phyloP scores from a whole-genome alignment of 2,797 vertebrate genomes.

The Rhinatrema bivittatum region DNA sequence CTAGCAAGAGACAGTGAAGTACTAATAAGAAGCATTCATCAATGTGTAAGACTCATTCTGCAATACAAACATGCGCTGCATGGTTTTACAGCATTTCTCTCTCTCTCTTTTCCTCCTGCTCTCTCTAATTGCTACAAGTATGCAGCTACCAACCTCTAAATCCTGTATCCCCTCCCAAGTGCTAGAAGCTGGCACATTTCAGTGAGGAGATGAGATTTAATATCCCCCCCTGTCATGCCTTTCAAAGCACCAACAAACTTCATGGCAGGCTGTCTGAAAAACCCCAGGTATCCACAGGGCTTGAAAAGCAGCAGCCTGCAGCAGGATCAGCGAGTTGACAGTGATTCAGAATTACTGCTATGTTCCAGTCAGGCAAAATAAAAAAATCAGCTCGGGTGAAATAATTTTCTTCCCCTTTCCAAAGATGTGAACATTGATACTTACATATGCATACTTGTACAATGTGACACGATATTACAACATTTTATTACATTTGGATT shows the following conservation, averaged over 20 bases:
- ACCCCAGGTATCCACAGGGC: background rate
- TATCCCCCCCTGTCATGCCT: background rate
- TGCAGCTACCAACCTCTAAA: background rate
- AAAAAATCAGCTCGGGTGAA: no score
- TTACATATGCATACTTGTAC: no score
- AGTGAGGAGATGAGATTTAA: background rate
- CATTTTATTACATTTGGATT: no score
- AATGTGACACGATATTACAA: no score
- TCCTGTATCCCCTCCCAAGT: background rate
- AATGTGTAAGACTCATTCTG: background rate
- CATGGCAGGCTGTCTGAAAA: background rate
- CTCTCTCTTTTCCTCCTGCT: background rate
- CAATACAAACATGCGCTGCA: background rate
- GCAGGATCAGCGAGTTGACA: background rate
- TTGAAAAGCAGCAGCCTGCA: background rate
- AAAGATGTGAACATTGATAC: no score
- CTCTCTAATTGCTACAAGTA: no score
- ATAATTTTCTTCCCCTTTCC: no score
- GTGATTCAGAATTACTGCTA: no score
- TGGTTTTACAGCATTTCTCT: background rate
- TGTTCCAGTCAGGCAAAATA: no score
- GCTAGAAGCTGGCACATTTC: background rate
- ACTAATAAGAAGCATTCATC: conserved; percentile 9
- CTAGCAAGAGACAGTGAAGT: background rate
- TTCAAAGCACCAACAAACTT: background rate